Conservation (phyloP, 2,113 vertebrate genomes). For the Actinemys pallida region DNA sequence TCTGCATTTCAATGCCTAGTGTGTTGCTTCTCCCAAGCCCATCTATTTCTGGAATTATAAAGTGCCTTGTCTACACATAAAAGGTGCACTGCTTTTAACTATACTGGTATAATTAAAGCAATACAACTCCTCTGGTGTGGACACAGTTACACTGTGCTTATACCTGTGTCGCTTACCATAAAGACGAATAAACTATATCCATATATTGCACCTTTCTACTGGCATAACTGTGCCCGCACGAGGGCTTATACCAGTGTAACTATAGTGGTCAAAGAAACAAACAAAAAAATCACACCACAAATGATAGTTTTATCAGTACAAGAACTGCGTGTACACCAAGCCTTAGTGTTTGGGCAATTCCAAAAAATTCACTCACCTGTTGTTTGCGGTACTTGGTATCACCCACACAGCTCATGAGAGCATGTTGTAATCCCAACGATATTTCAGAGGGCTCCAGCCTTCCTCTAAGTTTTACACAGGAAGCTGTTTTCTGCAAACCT, state of each 20-base stretch:
- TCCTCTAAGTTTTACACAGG: not conserved
- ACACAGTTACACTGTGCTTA: not conserved
- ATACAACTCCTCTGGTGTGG: not conserved
- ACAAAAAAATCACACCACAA: not conserved
- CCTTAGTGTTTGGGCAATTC: not conserved
- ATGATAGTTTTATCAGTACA: not conserved
- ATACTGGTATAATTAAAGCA: not conserved
- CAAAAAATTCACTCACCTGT: not conserved
- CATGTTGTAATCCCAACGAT: not conserved
- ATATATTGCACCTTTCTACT: constrained; percentile 1
- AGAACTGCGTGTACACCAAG: not conserved
- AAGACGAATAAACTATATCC: not conserved
- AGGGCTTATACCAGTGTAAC: not conserved
- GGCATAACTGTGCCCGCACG: not conserved
- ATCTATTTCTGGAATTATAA: not conserved
- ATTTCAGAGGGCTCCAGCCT: no score
- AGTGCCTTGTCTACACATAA: not conserved
- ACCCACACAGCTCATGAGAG: not conserved
- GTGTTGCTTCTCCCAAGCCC: fast-evolving
- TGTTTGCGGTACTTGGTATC: not conserved
- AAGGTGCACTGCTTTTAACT: not conserved
- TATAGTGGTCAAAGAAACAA: not conserved
- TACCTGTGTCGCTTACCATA: not conserved
- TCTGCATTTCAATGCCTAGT: not conserved
- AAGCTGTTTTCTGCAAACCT: not conserved